Evolutionary conservation across 2,888 invertebrate species (phyloP).

Genomic region (Cremastobaeus sp.): DNA sequence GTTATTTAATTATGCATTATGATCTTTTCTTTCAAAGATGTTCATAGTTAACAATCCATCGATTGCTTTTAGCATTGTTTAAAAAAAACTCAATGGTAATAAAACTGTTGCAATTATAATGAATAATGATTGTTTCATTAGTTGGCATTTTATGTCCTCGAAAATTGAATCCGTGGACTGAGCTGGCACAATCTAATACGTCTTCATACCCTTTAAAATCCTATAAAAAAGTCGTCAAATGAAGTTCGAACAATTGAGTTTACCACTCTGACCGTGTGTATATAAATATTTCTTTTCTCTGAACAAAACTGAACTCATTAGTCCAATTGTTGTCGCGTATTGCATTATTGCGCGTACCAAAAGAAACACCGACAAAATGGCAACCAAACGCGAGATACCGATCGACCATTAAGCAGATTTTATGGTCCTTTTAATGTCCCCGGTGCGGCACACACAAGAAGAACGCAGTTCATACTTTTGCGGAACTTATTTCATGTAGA

Average conservation of each 20-base stretch:
- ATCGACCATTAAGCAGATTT: slow-evolving; percentile 68
- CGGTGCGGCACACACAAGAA: slow-evolving; percentile 57
- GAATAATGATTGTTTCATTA: no score
- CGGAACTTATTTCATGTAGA: slow-evolving; percentile 61
- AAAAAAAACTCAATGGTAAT: no score
- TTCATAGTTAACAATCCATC: no score
- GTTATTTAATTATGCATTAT: no score
- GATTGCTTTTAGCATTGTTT: no score
- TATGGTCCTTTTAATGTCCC: slow-evolving; percentile 68
- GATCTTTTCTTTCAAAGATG: no score
- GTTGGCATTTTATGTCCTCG: no score
- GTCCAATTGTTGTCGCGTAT: slow-evolving; percentile 52
- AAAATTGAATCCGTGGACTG: slow-evolving; percentile 4
- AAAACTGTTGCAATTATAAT: no score
- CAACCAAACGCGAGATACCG: slow-evolving; percentile 65
- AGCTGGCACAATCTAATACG: slow-evolving; percentile 19
- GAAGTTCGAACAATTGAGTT: slow-evolving; percentile 36
- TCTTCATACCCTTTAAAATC: slow-evolving; percentile 40
- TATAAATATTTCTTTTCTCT: slow-evolving; percentile 20
- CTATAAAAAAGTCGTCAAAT: slow-evolving; percentile 53
- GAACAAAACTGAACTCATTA: slow-evolving; percentile 55
- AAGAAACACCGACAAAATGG: slow-evolving; percentile 66
- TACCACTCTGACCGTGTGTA: slow-evolving; percentile 24
- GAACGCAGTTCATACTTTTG: slow-evolving; percentile 63
- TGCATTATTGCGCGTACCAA: slow-evolving; percentile 55